These are phyloP conservation scores for Charanyca ferruginea DNA, from an alignment of 2,888 invertebrate genomes.

Conservation along the genomic window DNA sequence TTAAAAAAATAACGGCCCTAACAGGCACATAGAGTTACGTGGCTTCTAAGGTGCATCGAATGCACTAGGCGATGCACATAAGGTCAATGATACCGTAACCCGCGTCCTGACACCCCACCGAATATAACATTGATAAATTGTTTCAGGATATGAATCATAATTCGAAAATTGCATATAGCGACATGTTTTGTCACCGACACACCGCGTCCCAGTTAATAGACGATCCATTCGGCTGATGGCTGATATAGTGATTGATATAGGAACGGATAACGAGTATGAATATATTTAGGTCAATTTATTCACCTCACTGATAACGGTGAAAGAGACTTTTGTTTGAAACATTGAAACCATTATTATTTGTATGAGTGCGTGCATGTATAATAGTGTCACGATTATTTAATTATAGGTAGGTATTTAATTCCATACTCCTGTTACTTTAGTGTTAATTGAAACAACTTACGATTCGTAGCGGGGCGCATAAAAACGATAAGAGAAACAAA, in stretches of 20 bases:
- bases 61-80: neutral
- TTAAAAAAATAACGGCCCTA: too few relatives aligned
- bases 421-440: neutral
- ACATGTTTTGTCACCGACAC: slow-evolving; percentile 45
- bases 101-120: slow-evolving; percentile 1
- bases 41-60: neutral
- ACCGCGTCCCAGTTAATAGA: slow-evolving; percentile 27
- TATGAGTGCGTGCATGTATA: neutral
- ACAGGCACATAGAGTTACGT: neutral
- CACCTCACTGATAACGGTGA: slow-evolving; percentile 42
- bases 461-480: too few relatives aligned
- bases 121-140: slow-evolving; percentile 57
- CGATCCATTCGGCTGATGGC: slow-evolving; percentile 16
- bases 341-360: slow-evolving; percentile 14
- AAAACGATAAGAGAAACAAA: slow-evolving; percentile 17
- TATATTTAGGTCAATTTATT: slow-evolving; percentile 47
- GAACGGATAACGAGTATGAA: slow-evolving; percentile 31
- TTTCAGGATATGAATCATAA: slow-evolving; percentile 52
- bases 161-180: slow-evolving; percentile 48
- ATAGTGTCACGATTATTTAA: neutral
- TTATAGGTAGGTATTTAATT: neutral
- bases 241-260: slow-evolving; percentile 34
- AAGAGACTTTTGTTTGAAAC: slow-evolving; percentile 26
- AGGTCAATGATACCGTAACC: slow-evolving; percentile 43
- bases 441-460: neutral